A percentile compares a stretch with the other conserved stretches of the same genome.
Evolutionary conservation across 1,140 invertebrate genomes (phyloP).

Genomic region (Apis dorsata): DNA sequence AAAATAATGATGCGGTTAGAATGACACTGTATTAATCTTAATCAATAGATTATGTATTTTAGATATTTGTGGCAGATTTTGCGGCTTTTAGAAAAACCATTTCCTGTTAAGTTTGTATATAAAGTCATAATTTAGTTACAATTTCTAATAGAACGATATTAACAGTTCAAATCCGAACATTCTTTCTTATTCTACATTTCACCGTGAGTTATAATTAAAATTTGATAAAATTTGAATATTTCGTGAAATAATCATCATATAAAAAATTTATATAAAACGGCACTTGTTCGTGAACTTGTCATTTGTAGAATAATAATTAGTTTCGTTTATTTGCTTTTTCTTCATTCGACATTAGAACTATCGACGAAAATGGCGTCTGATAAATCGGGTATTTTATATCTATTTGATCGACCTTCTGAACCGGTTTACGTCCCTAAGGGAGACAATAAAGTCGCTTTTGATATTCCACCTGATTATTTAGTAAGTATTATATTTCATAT

Average conservation of each 20-base stretch:
- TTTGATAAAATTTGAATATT: neutral
- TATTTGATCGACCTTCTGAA: slow-evolving; percentile 89
- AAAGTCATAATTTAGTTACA: neutral
- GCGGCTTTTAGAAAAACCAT: slow-evolving; percentile 39
- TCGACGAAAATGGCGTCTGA: slow-evolving; percentile 53
- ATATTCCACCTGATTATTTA: slow-evolving; percentile 82
- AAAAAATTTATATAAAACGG: neutral
- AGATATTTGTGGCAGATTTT: slow-evolving; percentile 36
- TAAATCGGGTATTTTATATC: slow-evolving; percentile 77
- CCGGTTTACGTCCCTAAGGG: slow-evolving; percentile 86
- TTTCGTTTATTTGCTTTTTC: neutral
- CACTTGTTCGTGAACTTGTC: neutral
- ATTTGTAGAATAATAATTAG: too few relatives aligned
- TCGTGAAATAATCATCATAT: neutral
- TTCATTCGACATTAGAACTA: neutral
- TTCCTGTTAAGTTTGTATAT: slow-evolving; percentile 41
- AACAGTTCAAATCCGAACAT: neutral
- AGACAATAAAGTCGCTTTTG: slow-evolving; percentile 81
- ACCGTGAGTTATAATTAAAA: neutral
- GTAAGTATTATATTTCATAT: slow-evolving; percentile 69
- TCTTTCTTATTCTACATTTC: neutral
- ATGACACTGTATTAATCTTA: neutral
- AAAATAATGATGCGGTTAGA: slow-evolving; percentile 18
- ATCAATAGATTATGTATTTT: neutral
- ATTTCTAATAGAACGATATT: neutral